phyloP scores from a whole-genome alignment of 2,113 vertebrate genomes.

The Trogon melanurus region DNA sequence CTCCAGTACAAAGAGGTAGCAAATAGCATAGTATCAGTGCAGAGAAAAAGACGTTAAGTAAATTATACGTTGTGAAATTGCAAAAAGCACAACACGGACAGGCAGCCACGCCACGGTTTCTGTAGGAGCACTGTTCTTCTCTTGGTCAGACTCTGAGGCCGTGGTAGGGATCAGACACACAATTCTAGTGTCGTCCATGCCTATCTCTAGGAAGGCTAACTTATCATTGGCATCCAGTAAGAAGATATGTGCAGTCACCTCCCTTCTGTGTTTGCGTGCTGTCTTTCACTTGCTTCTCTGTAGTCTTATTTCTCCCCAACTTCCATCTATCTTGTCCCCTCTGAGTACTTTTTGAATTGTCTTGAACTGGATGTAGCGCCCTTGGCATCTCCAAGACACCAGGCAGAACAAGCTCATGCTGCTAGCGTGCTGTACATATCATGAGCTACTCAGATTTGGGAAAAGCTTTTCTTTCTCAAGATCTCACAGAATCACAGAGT shows the following conservation, averaged over 20 bases:
- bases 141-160: background rate
- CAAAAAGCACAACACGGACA: background rate
- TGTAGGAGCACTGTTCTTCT: background rate
- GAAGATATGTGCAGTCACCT: background rate
- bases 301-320: background rate
- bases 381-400: background rate
- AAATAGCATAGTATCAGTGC: background rate
- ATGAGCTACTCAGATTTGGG: background rate
- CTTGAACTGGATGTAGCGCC: background rate
- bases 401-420: background rate
- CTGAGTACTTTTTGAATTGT: background rate
- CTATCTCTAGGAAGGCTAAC: background rate
- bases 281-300: background rate
- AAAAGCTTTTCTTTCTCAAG: background rate
- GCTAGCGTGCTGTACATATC: background rate
- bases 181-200: background rate
- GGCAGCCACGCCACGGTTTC: background rate
- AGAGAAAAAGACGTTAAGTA: background rate
- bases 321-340: background rate
- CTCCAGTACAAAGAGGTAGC: background rate
- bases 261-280: background rate
- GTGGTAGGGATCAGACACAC: background rate
- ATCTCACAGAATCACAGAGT: no score
- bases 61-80: background rate
- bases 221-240: background rate